Evolutionary conservation across 2,113 vertebrate species (phyloP), one percentile per base, ranked within the genome.

Genomic region (Ailurus styani): DNA sequence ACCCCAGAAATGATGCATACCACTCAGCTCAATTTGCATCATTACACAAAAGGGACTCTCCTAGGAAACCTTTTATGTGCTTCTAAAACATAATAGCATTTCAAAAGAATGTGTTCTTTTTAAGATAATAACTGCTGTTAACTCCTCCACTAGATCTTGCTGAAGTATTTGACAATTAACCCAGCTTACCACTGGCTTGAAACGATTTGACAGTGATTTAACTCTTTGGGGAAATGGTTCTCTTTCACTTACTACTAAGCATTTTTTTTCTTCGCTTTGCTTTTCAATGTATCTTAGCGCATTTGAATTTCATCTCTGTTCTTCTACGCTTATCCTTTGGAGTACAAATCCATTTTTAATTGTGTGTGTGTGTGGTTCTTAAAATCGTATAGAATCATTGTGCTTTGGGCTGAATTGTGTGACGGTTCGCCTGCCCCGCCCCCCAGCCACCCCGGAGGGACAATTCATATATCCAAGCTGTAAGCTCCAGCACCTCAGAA

Each of bases 91-190:
- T 95, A 98, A 97, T 93, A 96, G 88, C 96, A 75, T 96, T 98
- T 97, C 97, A 98, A 98, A 98, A 96, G 97, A 98, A 92, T 90
- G 93, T 96, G 96, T 85, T 96, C 94, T 96, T 98, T 97, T 97
- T 84, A 73, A 96, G 95, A 94, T 98, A 98, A 98, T 97, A 96
- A 97, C 95, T 93, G 93, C 93, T 94, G 94, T 96, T 98, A 97
- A 98, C 98, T 96, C 96, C 95, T 94, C 95, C 94, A 96, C 92
- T 87, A 88, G 97, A 96, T 94, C 91, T 97, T 47, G 54, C 95
- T 97, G 95, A 98, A 96, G 87, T 40, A 96, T 96, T 89, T 97
- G 96, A 98, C 95, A 98, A 97, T 97, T 98, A 98, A 97, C 93
- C 91, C 60, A 75, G 94, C 85, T 97, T 97, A 94, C 92, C 93